Evolutionary conservation across 2,113 vertebrate genomes (phyloP).

Genomic region (Microcebus murinus): DNA sequence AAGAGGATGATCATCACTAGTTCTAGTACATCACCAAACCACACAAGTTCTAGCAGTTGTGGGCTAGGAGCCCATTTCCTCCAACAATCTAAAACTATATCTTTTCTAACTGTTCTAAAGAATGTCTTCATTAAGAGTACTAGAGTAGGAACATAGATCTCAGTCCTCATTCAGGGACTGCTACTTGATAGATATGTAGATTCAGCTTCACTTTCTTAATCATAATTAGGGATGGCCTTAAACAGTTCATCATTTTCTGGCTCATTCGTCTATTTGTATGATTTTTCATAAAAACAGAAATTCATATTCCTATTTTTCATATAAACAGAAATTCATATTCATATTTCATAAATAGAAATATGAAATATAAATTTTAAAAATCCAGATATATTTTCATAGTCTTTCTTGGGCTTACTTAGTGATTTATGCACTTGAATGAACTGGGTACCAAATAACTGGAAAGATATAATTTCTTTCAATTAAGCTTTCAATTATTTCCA

Average conservation of each 20-base stretch:
- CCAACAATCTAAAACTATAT: not conserved
- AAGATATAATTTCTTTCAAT: not conserved
- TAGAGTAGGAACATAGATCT: not conserved
- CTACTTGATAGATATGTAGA: not conserved
- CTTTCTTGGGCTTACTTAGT: slow-evolving; percentile 5
- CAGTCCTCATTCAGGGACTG: not conserved
- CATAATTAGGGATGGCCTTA: not conserved
- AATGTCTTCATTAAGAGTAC: not conserved
- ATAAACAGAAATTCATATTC: not conserved
- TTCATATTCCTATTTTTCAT: not conserved
- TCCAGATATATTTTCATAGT: not conserved
- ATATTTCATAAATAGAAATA: not conserved
- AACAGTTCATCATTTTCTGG: not conserved
- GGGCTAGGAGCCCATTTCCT: not conserved
- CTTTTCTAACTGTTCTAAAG: not conserved
- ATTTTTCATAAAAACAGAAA: not conserved
- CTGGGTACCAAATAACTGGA: not conserved
- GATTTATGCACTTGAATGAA: slow-evolving; percentile 24
- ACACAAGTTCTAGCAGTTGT: not conserved
- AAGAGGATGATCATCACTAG: not conserved
- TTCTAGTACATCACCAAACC: not conserved
- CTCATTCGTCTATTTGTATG: not conserved
- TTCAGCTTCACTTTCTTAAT: not conserved
- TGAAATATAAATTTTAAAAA: not conserved
- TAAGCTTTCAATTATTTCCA: not conserved